These are phyloP conservation scores for Axinella damicornis DNA, from an alignment of 37 sponge, comb jelly and placozoan genomes.

Conservation along the genomic window DNA sequence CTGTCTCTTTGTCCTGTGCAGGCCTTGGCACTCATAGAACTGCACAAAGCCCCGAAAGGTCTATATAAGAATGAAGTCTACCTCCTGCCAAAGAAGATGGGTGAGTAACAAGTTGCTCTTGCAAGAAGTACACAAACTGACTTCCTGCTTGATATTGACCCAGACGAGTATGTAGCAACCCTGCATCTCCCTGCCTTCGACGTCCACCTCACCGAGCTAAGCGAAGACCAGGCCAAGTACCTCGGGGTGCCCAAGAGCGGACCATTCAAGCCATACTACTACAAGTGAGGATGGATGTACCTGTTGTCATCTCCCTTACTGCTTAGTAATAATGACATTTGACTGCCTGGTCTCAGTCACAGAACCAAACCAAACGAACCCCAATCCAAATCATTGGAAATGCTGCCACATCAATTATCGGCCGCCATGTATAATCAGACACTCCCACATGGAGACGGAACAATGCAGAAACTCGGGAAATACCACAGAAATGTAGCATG, in stretches of 20 bases:
- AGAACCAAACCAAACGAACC: too few species aligned
- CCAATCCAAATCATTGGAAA: too few species aligned
- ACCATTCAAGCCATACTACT: conserved; percentile 91
- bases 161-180: conserved; percentile 93
- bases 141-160: too few species aligned
- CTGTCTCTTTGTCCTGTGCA: conserved; percentile 4
- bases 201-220: conserved; percentile 83
- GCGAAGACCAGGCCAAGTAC: conserved; percentile 81
- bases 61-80: conserved; percentile 89
- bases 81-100: conserved; percentile 92
- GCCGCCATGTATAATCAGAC: too few species aligned
- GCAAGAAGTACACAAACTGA: too few species aligned
- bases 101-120: conserved; percentile 27
- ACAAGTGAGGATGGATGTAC: conserved; percentile 65
- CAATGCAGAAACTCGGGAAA: too few species aligned
- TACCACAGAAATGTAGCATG: too few species aligned
- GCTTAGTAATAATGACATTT: too few species aligned
- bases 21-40: conserved; percentile 87
- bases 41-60: conserved; percentile 77
- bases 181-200: conserved; percentile 84
- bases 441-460: too few species aligned
- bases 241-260: conserved; percentile 80
- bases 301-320: too few species aligned
- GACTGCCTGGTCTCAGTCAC: too few species aligned
- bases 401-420: too few species aligned